Base-by-base conservation (phyloP, 1,140 invertebrate genomes). In the Mactra quadrangularis region DNA sequence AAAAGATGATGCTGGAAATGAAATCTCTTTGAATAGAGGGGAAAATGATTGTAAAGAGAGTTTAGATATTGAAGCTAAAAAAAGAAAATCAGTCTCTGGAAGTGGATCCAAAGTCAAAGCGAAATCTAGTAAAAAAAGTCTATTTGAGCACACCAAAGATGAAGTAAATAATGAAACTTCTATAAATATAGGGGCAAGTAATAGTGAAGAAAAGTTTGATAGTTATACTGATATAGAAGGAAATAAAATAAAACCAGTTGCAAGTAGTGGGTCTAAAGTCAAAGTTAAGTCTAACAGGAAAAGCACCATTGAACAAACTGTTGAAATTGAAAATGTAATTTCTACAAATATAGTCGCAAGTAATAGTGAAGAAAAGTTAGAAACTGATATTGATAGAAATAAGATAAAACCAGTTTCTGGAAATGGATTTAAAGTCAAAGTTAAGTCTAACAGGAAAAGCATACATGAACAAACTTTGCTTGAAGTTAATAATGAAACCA, bases 261-360 rank as follows among this genome's bases (percentile, higher is more conserved):
- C n/a, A n/a, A n/a, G n/a, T n/a, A n/a, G n/a, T n/a, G n/a, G n/a
- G n/a, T n/a, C n/a, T n/a, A n/a, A n/a, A n/a, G n/a, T n/a, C n/a
- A n/a, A n/a, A n/a, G n/a, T n/a, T n/a, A n/a, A n/a, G n/a, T n/a
- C n/a, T n/a, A n/a, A n/a, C n/a, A n/a, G n/a, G 2, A 53, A 3
- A 38, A 38, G n/a, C 17, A 68, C 3, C 41, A 19, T 27, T 3
- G 25, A 35, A 41, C 25, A 71, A 31, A 45, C 29, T 33, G 38
- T 19, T 50, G n/a, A n/a, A 25, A 27, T 62, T 11, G 72, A 76
- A 22, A 50, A 64, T 22, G 59, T 47, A 38, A n/a, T n/a, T n/a
- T n/a, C n/a, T n/a, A n/a, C n/a, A n/a, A n/a, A n/a, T n/a, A n/a
- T n/a, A n/a, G n/a, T n/a, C n/a, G n/a, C n/a, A n/a, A n/a, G n/a